Base-by-base conservation (phyloP, 2,113 vertebrate genomes). In the Elgaria multicarinata region DNA sequence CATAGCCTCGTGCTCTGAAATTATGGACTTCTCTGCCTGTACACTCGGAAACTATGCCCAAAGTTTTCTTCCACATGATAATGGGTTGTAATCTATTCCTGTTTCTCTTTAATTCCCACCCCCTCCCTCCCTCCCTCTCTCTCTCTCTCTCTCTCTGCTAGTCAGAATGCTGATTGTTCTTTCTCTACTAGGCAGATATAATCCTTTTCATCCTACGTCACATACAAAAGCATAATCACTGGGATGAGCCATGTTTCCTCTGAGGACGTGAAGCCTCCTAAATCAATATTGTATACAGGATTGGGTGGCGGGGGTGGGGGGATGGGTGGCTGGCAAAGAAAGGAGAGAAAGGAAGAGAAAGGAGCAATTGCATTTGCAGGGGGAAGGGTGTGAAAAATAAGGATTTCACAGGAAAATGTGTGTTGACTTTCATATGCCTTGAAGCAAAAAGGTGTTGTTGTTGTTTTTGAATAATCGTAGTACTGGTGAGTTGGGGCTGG, bases 131-230 rank as follows among this genome's bases (percentile, higher is more conserved):
- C n/a, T n/a, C n/a, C n/a, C n/a, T 92, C 81, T 86, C 0, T 36
- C 16, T 13, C 39, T 31, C 18, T 22, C 10, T 75, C 46, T 0
- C 0, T 36, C 62, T 62, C 0, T 77, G 83, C 85, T 90, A 91
- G 87, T 85, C 81, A 53, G 0, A 0, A 82, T 28, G 31, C 74
- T 94, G 55, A 87, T 89, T 80, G 31, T 84, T 91, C 85, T 90
- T 92, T 69, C 86, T 87, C 6, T 6, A 6, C 72, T 44, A 89
- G 75, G 66, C 72, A 90, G 89, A 66, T 64, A 74, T 13, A 89
- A 93, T 92, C 91, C 82, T 82, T 85, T 83, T 69, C 72, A 86
- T 93, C 93, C 66, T 84, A 87, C 0, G 20, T 87, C 90, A 90
- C 91, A 79, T 31, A 26, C 55, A 58, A 10, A 88, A 75, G 58